A percentile compares a stretch with the other conserved stretches of the same genome.
These are phyloP conservation scores for Drosophila fulvimacula DNA, from an alignment of 2,888 invertebrate species.

Conservation along the genomic window DNA sequence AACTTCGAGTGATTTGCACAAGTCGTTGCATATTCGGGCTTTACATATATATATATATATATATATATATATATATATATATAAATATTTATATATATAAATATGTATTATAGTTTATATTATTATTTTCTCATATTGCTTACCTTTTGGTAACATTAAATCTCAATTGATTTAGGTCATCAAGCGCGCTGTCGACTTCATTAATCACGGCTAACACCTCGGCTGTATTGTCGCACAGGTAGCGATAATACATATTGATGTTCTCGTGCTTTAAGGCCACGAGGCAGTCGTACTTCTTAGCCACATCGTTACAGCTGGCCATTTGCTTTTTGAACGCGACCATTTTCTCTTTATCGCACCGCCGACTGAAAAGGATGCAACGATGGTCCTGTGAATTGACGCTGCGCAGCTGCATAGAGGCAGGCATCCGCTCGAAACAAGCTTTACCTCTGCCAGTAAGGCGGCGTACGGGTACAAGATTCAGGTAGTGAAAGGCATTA, in stretches of 20 bases:
- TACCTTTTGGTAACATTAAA: slow-evolving; percentile 6
- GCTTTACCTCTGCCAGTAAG: not conserved
- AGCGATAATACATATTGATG: slow-evolving; percentile 29
- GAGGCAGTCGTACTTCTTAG: slow-evolving; percentile 39
- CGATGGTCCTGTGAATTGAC: not conserved
- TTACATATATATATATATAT: not conserved
- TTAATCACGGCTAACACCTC: slow-evolving; percentile 22
- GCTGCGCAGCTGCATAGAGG: not conserved
- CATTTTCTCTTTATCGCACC: slow-evolving; percentile 1
- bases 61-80: not conserved
- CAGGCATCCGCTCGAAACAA: no score
- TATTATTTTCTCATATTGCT: not conserved
- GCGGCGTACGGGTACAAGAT: not conserved
- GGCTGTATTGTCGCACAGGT: slow-evolving; percentile 20
- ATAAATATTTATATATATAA: no score
- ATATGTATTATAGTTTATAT: no score
- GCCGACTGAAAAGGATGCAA: not conserved
- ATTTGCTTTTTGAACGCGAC: slow-evolving; percentile 10
- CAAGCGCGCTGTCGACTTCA: slow-evolving; percentile 12
- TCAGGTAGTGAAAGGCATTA: not conserved
- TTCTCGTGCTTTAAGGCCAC: slow-evolving; percentile 15
- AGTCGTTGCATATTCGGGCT: not conserved
- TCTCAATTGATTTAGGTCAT: not conserved
- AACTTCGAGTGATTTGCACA: not conserved
- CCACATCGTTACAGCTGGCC: not conserved